Percentiles rank a stretch among this genome's conserved stretches.
Conservation (phyloP, 2,113 vertebrate species). For the Micromys minutus region DNA sequence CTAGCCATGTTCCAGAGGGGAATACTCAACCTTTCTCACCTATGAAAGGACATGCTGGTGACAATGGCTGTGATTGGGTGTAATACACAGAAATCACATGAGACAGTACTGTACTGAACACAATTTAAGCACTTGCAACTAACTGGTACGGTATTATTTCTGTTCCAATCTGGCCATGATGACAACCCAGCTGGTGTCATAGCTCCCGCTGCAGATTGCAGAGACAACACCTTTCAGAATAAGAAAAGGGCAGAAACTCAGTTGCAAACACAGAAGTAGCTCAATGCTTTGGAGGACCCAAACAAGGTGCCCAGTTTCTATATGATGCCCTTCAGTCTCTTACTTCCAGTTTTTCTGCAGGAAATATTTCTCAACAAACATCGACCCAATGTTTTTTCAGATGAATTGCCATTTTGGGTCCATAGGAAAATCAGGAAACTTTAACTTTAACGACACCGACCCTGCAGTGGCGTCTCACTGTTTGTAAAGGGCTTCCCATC, state of each 20-base stretch:
- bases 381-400: background rate
- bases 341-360: background rate
- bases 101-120: too few relatives aligned
- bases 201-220: background rate
- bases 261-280: background rate
- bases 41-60: background rate
- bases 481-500: background rate
- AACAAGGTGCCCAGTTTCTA: background rate
- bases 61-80: background rate
- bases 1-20: too few relatives aligned
- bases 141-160: background rate
- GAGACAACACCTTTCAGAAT: background rate
- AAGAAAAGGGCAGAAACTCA: conserved; percentile 1
- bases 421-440: background rate
- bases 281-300: background rate
- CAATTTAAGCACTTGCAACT: background rate
- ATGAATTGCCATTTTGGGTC: background rate
- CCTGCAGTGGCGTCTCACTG: background rate
- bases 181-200: background rate
- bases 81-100: background rate
- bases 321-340: background rate
- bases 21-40: background rate
- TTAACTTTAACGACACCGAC: background rate
- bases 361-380: background rate
- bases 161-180: background rate